phyloP scores from a whole-genome alignment of 2,888 invertebrate species.

The Mamestra brassicae region DNA sequence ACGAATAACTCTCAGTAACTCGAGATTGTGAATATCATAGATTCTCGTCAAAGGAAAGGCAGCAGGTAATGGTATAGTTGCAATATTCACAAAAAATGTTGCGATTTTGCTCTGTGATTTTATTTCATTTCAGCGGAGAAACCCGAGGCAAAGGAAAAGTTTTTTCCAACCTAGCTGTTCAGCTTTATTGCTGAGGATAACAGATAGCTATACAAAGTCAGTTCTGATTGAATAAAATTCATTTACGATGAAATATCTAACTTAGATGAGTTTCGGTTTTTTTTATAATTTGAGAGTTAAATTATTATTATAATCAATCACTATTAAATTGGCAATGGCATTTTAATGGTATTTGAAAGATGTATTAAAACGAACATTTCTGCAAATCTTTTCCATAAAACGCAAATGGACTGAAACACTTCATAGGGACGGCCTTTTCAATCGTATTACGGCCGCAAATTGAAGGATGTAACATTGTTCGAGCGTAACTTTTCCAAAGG shows the following conservation, averaged over 20 bases:
- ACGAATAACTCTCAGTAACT: background rate
- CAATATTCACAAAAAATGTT: slow-evolving; percentile 46
- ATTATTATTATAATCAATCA: background rate
- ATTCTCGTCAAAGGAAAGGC: slow-evolving; percentile 27
- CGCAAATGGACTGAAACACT: slow-evolving; percentile 35
- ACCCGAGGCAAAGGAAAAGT: slow-evolving; percentile 58
- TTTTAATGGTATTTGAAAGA: slow-evolving; percentile 24
- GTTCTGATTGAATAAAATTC: slow-evolving; percentile 28
- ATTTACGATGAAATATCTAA: slow-evolving; percentile 5
- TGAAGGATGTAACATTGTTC: slow-evolving; percentile 55
- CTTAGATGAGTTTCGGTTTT: background rate
- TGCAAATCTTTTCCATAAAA: slow-evolving; percentile 27
- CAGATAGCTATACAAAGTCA: slow-evolving; percentile 42
- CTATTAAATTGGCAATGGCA: background rate
- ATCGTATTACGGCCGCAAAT: slow-evolving; percentile 44
- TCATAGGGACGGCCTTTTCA: slow-evolving; percentile 28
- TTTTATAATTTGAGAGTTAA: no score
- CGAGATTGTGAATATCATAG: slow-evolving; percentile 24
- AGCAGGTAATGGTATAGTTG: slow-evolving; percentile 37
- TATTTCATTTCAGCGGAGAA: slow-evolving; percentile 58
- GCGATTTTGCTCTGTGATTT: slow-evolving; percentile 43
- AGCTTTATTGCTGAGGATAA: slow-evolving; percentile 60
- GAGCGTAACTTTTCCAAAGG: slow-evolving; percentile 57
- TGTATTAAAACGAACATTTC: slow-evolving; percentile 22
- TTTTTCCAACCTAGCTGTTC: slow-evolving; percentile 52